These are phyloP conservation scores for Sphecodes monilicornis DNA, from an alignment of 2,888 invertebrate species.

Conservation along the genomic window DNA sequence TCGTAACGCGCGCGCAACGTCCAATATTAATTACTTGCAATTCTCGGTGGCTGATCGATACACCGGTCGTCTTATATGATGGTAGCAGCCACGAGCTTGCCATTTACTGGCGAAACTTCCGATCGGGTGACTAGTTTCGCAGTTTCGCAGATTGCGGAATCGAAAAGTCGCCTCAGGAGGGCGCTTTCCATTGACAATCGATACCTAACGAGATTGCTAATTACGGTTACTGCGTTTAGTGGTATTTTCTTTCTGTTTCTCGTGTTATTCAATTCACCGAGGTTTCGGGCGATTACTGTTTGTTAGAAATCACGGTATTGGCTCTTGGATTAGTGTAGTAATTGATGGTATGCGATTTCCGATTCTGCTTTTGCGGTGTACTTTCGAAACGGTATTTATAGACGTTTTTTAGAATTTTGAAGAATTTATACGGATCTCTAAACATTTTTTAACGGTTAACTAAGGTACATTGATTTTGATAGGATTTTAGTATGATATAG, in stretches of 20 bases:
- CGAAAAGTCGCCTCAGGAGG: neutral
- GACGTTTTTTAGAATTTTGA: no score
- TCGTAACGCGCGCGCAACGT: slow-evolving; percentile 7
- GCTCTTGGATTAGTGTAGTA: neutral
- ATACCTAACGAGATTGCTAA: neutral
- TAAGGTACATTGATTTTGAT: neutral
- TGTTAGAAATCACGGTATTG: neutral
- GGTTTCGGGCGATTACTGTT: neutral
- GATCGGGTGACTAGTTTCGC: neutral
- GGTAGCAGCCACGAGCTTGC: neutral
- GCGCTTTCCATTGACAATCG: neutral
- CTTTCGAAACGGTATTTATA: neutral
- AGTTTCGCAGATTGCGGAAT: neutral
- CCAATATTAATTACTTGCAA: slow-evolving; percentile 42
- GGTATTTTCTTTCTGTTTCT: neutral
- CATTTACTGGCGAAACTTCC: neutral
- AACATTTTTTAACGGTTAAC: no score
- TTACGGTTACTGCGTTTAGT: neutral
- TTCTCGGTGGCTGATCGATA: neutral
- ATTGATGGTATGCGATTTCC: neutral
- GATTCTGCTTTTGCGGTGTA: neutral
- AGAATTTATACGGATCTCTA: no score
- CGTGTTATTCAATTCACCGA: neutral
- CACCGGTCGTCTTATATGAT: neutral
- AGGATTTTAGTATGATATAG: neutral